Conservation (phyloP, 2,113 vertebrate genomes). For the Prietella phreatophila region DNA sequence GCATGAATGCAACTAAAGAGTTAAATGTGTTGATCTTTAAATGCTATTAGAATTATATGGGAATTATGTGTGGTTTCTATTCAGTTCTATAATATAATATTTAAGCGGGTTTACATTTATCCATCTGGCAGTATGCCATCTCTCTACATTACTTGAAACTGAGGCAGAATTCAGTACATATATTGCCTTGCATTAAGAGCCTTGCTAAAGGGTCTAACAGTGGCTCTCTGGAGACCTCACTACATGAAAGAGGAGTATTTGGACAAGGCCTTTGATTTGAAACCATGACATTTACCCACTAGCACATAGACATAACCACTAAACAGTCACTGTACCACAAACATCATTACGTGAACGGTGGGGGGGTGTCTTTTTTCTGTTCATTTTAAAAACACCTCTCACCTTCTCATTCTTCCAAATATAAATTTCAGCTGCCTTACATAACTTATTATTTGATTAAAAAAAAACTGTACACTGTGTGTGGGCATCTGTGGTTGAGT, state of each 20-base stretch:
- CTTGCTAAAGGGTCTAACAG: neutral
- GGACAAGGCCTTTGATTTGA: neutral
- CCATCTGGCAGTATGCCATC: neutral
- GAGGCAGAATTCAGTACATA: neutral
- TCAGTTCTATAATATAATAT: neutral
- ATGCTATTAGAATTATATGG: neutral
- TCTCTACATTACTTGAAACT: neutral
- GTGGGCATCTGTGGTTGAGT: slow-evolving; percentile 42
- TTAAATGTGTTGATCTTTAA: neutral
- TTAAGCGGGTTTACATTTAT: neutral
- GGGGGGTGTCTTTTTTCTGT: neutral
- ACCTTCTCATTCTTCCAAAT: slow-evolving; percentile 15
- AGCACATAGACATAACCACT: too few relatives aligned
- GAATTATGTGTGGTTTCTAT: neutral
- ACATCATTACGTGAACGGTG: neutral
- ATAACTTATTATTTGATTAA: slow-evolving; percentile 36
- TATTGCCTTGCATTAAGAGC: neutral
- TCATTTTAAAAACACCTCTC: slow-evolving; percentile 9
- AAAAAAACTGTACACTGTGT: slow-evolving; percentile 35
- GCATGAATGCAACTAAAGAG: neutral
- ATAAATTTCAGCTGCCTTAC: slow-evolving; percentile 35
- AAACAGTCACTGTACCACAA: neutral
- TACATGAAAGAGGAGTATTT: neutral
- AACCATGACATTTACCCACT: neutral
- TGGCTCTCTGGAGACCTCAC: neutral